Evolutionary conservation across 2,888 invertebrate genomes (phyloP).

Genomic region (Tortrix viridana): DNA sequence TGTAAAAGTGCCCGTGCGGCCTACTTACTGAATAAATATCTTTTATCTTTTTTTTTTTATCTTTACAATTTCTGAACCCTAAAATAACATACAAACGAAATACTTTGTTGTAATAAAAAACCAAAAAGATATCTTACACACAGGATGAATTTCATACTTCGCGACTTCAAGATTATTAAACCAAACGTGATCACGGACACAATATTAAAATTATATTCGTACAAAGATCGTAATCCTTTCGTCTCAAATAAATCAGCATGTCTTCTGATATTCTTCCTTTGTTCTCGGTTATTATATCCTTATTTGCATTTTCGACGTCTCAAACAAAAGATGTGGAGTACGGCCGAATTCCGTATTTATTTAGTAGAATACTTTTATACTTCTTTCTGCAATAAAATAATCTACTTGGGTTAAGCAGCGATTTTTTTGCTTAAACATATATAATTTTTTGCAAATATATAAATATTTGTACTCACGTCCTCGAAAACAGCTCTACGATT

Average conservation of each 20-base stretch:
- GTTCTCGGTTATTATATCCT: slow-evolving; percentile 29
- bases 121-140: no score
- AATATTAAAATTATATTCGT: slow-evolving; percentile 18
- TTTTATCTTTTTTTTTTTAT: no score
- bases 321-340: slow-evolving; percentile 15
- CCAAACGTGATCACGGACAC: slow-evolving; percentile 3
- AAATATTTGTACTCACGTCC: no score
- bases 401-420: neutral
- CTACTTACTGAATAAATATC: no score
- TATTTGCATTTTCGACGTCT: slow-evolving; percentile 20
- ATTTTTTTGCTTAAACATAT: no score
- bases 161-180: slow-evolving; percentile 8
- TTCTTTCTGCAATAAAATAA: neutral
- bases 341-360: neutral
- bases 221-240: slow-evolving; percentile 20
- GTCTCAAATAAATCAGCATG: slow-evolving; percentile 25
- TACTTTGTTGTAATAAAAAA: no score
- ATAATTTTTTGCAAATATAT: no score
- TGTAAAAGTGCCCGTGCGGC: no score
- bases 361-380: slow-evolving; percentile 9
- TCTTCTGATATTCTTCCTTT: slow-evolving; percentile 27
- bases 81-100: no score
- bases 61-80: no score
- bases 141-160: no score
- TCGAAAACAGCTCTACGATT: no score